Base-by-base conservation (phyloP, 2,797 vertebrate species). In the Cetoscarus ocellatus region DNA sequence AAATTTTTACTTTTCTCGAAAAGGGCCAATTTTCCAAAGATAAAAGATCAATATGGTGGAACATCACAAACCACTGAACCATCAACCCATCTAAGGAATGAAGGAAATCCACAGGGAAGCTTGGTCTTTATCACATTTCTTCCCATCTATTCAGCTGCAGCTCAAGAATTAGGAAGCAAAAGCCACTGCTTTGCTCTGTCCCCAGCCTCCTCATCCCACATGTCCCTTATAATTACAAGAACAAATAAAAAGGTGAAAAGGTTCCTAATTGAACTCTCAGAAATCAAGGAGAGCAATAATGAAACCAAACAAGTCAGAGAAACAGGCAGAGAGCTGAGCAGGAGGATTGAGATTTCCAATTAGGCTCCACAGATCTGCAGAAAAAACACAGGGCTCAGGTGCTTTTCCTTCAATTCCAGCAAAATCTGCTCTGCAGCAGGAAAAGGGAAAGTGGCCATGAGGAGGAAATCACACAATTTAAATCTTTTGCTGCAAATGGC, bases 311-410 rank as follows among this genome's bases (percentile, higher is more conserved):
- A 76, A 36, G 19, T 39, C 3, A 56, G 42, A 57, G 67, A 53
- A 47, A 67, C 42, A 52, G 19, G 7, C 38, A 3, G 8, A 10
- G 35, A 51, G 14, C 17, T 50, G 17, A 19, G 43, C 14, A 47
- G 55, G 11, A 10, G 0, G 44, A 35, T 8, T 75, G 18, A 59
- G 17, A 56, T 65, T 70, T 73, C 55, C 42, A 78, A 83, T 80
- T 65, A 70, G 40, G n/a, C 27, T 38, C 17, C 48, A 56, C 45
- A 19, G 11, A 61, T 65, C 47, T 48, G 66, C 17, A 67, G 53
- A 68, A 71, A 36, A 18, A 39, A 50, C 7, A 54, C 39, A 50
- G 36, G n/a, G 36, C 36, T 54, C 59, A 17, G 49, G 56, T 62
- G 52, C 45, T 63, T 34, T 55, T 36, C 64, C 49, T 67, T 53